phyloP scores from a whole-genome alignment of 1,140 invertebrate genomes.

The Apocrypta bakeri region DNA sequence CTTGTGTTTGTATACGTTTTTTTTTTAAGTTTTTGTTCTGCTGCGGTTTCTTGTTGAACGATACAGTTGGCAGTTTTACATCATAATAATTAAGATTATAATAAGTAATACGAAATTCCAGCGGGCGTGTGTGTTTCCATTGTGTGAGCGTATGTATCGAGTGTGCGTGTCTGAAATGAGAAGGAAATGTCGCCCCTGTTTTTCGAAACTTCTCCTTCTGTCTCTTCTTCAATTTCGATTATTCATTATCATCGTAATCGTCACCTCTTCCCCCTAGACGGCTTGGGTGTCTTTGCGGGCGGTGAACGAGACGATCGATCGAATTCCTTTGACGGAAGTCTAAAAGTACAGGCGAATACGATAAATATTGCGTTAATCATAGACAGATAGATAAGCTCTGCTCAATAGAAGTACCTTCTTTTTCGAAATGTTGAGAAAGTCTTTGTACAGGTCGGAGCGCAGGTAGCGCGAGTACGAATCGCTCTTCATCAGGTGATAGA shows the following conservation, averaged over 20 bases:
- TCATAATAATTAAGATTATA: neutral
- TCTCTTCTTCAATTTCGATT: neutral
- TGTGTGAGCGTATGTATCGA: neutral
- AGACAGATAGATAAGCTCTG: constrained; percentile 51
- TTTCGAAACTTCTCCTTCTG: neutral
- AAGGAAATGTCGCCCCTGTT: neutral
- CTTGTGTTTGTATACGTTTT: neutral
- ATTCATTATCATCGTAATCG: neutral
- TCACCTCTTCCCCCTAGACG: constrained; percentile 60
- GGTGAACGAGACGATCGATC: constrained; percentile 89
- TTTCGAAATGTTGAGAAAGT: constrained; percentile 95
- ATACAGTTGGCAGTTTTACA: constrained; percentile 30
- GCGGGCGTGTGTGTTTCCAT: neutral
- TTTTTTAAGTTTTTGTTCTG: neutral
- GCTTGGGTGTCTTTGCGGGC: constrained; percentile 80
- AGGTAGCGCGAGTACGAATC: constrained; percentile 98
- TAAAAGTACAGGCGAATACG: constrained; percentile 74
- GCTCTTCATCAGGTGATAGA: constrained; percentile 99
- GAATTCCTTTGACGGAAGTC: constrained; percentile 91
- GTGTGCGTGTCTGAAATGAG: constrained; percentile 5
- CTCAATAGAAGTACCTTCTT: constrained; percentile 98
- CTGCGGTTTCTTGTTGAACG: neutral
- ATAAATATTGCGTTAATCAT: constrained; percentile 36
- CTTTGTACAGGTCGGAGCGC: constrained; percentile 99
- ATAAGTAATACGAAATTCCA: constrained; percentile 33